Evolutionary conservation across 2,797 vertebrate genomes (phyloP), one percentile per base, ranked within the genome.

Genomic region (Arrhamphus sclerolepis): DNA sequence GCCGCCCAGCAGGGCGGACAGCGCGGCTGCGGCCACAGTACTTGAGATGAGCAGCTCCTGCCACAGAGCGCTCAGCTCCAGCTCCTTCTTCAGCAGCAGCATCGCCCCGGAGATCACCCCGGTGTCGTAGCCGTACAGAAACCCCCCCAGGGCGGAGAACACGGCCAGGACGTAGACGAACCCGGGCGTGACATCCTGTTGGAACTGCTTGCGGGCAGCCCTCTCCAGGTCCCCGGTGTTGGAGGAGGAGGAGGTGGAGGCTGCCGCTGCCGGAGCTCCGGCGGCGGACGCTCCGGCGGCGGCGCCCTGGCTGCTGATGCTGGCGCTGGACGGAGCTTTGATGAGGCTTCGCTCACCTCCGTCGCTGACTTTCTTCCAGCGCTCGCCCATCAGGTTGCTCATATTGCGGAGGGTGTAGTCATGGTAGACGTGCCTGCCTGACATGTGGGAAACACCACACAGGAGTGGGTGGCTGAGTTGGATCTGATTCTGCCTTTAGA

Each of bases 71-170:
- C 94, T 95, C 84, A 98, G 89, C 67, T 91, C 91, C 80, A 97
- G 91, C 92, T 96, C 94, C 83, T 86, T 82, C 92, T 96, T 96
- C 56, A 99, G 93, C 82, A 97, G 91, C 43, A 98, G 93, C 93
- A 99, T 95, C 11, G 96, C 97, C 60, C 97, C 97, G 52, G 97
- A 96, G 86, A 99, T 95, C 89, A 98, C 97, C 47, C 97, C 97
- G 60, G 95, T 96, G 91, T 99, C 97, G 70, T 99, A 99, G 82
- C 97, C 97, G 88, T 96, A 96, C 62, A 98, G 88, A 84, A 99
- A 98, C 58, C 97, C 97, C 2, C 97, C 97, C 63, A 98, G 89
- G 18, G 96, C 97, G 18, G 97, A 96, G 92, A 98, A 96, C 40
- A 83, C 92, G 6, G 96, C 95, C 88, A 95, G 91, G 52, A 95